These are phyloP conservation scores for Anas flavirostris DNA, from an alignment of 2,797 vertebrate species.

Conservation along the genomic window DNA sequence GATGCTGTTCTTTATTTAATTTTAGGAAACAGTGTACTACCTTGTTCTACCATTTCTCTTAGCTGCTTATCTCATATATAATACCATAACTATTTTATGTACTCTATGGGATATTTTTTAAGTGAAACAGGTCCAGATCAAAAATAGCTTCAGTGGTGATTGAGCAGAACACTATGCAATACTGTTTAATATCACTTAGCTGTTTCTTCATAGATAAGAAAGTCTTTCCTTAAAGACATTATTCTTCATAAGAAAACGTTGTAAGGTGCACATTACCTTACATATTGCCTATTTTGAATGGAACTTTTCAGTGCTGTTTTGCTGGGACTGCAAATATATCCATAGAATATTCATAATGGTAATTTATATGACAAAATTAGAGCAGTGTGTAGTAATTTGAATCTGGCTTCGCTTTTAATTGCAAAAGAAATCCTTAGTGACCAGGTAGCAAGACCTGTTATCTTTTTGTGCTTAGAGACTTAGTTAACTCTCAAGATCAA, in stretches of 20 bases:
- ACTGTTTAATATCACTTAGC: neutral
- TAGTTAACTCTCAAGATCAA: neutral
- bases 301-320: neutral
- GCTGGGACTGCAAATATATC: neutral
- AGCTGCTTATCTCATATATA: neutral
- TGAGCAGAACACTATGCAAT: fast-evolving
- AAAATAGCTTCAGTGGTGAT: neutral
- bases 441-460: neutral
- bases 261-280: neutral
- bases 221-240: neutral
- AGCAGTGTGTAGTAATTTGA: neutral
- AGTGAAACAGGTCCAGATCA: neutral
- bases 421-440: neutral
- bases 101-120: neutral
- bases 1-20: neutral
- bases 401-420: neutral
- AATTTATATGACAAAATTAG: neutral
- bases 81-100: neutral
- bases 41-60: neutral
- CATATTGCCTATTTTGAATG: neutral
- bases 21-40: neutral
- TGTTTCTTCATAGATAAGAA: neutral
- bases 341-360: neutral
- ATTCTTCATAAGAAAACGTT: neutral
- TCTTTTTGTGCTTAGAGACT: neutral